These are phyloP conservation scores for Oegoconia quadripuncta DNA, from an alignment of 2,888 invertebrate species.

Conservation along the genomic window DNA sequence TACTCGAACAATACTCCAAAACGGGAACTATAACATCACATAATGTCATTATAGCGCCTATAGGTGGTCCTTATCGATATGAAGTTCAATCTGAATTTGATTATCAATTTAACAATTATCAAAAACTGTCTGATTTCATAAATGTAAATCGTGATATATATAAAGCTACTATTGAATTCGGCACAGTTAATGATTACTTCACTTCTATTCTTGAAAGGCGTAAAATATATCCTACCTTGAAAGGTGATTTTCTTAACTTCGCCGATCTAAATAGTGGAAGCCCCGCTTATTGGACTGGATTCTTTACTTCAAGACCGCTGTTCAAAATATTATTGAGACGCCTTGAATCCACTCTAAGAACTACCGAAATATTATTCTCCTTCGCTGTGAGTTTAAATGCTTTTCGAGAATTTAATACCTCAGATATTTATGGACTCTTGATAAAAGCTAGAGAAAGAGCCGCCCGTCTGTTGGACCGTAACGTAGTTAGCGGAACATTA, in stretches of 20 bases:
- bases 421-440: slow-evolving; percentile 68
- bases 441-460: slow-evolving; percentile 85
- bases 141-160: slow-evolving; percentile 85
- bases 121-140: slow-evolving; percentile 91
- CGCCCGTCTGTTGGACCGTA: slow-evolving; percentile 95
- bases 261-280: slow-evolving; percentile 91
- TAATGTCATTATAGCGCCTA: slow-evolving; percentile 93
- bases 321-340: slow-evolving; percentile 91
- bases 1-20: slow-evolving; percentile 93
- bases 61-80: slow-evolving; percentile 96
- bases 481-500: slow-evolving; percentile 97
- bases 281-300: slow-evolving; percentile 98
- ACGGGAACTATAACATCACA: slow-evolving; percentile 93
- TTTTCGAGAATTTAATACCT: slow-evolving; percentile 73
- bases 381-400: slow-evolving; percentile 84
- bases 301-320: slow-evolving; percentile 92
- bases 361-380: slow-evolving; percentile 91
- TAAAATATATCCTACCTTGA: slow-evolving; percentile 82
- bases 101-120: slow-evolving; percentile 95
- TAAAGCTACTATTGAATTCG: slow-evolving; percentile 88
- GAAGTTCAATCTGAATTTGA: slow-evolving; percentile 94
- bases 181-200: slow-evolving; percentile 94
- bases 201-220: slow-evolving; percentile 81
- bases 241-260: slow-evolving; percentile 97
- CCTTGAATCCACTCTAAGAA: slow-evolving; percentile 87